Conservation (phyloP, 2,888 invertebrate genomes). For the Campaea margaritaria region DNA sequence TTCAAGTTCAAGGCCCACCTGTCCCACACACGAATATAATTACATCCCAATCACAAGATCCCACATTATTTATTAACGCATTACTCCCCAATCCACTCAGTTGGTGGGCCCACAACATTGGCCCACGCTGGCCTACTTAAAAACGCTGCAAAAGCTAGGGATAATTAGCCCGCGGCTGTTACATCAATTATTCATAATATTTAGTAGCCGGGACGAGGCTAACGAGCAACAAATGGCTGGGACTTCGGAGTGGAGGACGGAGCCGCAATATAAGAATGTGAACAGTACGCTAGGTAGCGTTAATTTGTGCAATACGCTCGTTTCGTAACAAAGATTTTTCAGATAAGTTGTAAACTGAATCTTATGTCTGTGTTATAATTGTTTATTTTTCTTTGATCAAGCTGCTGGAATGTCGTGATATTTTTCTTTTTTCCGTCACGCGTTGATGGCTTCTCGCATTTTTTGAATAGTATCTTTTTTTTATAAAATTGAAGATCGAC, state of each 20-base stretch:
- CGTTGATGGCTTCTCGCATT: no score
- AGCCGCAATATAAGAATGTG: neutral
- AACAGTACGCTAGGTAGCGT: slow-evolving; percentile 14
- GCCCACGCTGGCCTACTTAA: slow-evolving; percentile 27
- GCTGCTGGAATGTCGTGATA: no score
- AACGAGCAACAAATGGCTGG: slow-evolving; percentile 63
- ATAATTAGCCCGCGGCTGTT: slow-evolving; percentile 38
- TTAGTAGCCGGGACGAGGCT: slow-evolving; percentile 57
- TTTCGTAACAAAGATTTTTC: no score
- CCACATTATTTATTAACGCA: slow-evolving; percentile 18
- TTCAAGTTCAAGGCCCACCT: neutral
- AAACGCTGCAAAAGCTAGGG: slow-evolving; percentile 35
- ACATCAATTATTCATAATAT: slow-evolving; percentile 70
- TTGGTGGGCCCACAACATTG: slow-evolving; percentile 10
- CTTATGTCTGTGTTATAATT: no score
- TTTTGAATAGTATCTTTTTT: no score
- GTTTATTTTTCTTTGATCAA: no score
- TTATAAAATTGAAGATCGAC: no score
- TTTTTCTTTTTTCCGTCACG: no score
- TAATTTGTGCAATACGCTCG: neutral
- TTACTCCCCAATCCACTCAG: slow-evolving; percentile 21
- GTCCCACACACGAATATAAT: slow-evolving; percentile 8
- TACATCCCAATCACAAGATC: slow-evolving; percentile 13
- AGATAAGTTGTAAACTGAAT: no score
- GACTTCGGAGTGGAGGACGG: slow-evolving; percentile 22